phyloP scores from a whole-genome alignment of 2,113 vertebrate genomes.

The Corynorhinus townsendii region DNA sequence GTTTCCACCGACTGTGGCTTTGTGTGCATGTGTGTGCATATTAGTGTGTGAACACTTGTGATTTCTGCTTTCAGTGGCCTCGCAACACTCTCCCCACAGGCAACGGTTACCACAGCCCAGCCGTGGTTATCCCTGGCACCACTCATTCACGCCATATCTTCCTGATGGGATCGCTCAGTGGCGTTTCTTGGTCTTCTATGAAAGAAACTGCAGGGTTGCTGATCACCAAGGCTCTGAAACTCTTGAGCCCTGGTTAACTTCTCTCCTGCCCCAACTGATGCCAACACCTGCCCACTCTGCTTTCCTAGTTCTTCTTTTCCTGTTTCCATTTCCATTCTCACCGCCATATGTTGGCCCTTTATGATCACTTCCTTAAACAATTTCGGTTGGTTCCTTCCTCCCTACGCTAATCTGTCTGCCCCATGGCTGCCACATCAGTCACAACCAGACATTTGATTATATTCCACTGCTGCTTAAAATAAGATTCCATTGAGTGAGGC shows the following conservation, averaged over 20 bases:
- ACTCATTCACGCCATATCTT: neutral
- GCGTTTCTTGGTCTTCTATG: neutral
- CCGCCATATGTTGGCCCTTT: neutral
- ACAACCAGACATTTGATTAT: neutral
- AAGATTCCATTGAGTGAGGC: neutral
- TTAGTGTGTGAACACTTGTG: neutral
- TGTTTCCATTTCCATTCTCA: neutral
- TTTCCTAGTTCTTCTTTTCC: neutral
- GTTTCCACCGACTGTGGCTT: neutral
- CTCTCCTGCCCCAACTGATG: neutral
- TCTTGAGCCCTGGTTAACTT: neutral
- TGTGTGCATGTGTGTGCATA: no score
- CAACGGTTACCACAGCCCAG: neutral
- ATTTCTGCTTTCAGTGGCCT: neutral
- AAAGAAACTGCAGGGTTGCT: neutral
- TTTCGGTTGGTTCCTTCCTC: neutral
- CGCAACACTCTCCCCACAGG: neutral
- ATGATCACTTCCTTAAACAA: neutral
- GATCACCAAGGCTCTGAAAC: neutral
- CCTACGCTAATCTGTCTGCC: neutral
- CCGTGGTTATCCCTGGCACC: neutral
- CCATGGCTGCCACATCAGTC: neutral
- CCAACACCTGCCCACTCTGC: neutral
- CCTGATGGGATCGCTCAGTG: neutral
- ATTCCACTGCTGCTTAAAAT: neutral